Evolutionary conservation across 2,888 invertebrate genomes (phyloP).

Genomic region (Patella ulyssiponensis): DNA sequence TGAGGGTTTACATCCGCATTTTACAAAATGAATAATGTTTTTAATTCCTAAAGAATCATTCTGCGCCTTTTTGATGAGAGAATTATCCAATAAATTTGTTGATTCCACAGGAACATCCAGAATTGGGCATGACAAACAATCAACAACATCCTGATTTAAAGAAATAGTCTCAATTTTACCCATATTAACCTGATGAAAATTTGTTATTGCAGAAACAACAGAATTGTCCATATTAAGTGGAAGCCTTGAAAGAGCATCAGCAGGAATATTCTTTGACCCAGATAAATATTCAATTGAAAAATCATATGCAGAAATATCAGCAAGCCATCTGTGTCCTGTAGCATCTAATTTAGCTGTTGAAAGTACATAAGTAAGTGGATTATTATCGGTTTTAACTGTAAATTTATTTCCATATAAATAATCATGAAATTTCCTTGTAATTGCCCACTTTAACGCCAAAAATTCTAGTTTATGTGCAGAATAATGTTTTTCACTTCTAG

Average conservation of each 20-base stretch:
- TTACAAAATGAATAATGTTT: constrained; percentile 9
- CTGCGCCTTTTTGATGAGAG: too few species aligned
- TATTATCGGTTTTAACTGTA: constrained; percentile 38
- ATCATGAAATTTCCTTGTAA: constrained; percentile 33
- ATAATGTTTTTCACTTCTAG: too few species aligned
- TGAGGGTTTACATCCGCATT: background rate
- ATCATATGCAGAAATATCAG: constrained; percentile 32
- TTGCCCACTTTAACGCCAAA: constrained; percentile 36
- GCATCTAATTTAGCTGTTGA: constrained; percentile 38
- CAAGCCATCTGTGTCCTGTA: constrained; percentile 40
- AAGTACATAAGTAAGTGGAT: constrained; percentile 40
- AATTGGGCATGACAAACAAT: too few species aligned
- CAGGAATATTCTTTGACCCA: constrained; percentile 37
- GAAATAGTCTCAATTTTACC: constrained; percentile 3
- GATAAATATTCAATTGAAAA: constrained; percentile 40
- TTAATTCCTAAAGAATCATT: background rate
- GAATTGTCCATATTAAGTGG: constrained; percentile 11
- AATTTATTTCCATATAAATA: constrained; percentile 29
- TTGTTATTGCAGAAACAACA: constrained; percentile 14
- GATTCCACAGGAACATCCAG: too few species aligned
- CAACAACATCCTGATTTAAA: background rate
- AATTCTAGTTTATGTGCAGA: too few species aligned
- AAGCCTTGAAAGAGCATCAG: constrained; percentile 42
- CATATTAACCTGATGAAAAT: constrained; percentile 14
- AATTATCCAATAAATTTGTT: too few species aligned